Percentiles rank a stretch among this genome's conserved stretches.
Evolutionary conservation across 2,888 invertebrate species (phyloP).

Genomic region (Asteroscopus sphinx): DNA sequence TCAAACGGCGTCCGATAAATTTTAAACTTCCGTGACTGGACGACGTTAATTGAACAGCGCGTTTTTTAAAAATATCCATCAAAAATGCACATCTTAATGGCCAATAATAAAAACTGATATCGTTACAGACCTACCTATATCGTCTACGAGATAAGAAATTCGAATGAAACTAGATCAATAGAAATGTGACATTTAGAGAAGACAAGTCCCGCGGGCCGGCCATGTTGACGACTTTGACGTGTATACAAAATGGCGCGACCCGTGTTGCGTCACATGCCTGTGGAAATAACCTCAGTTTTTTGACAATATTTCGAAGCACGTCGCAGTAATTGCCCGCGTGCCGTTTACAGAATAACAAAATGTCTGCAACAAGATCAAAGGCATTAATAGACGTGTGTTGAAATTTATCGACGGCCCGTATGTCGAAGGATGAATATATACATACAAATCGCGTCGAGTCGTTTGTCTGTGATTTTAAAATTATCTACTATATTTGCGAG

Average conservation of each 20-base stretch:
- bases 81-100: slow-evolving; percentile 87
- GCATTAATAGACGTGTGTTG: slow-evolving; percentile 85
- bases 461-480: slow-evolving; percentile 54
- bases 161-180: slow-evolving; percentile 72
- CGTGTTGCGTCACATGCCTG: slow-evolving; percentile 61
- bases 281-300: slow-evolving; percentile 77
- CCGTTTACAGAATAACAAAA: slow-evolving; percentile 84
- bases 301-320: slow-evolving; percentile 83
- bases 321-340: slow-evolving; percentile 83
- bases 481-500: slow-evolving; percentile 56
- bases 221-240: slow-evolving; percentile 70
- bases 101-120: slow-evolving; percentile 78
- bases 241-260: slow-evolving; percentile 74
- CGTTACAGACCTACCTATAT: slow-evolving; percentile 75
- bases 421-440: slow-evolving; percentile 79
- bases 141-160: slow-evolving; percentile 68
- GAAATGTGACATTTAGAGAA: slow-evolving; percentile 60
- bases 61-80: slow-evolving; percentile 82
- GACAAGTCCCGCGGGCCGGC: slow-evolving; percentile 49
- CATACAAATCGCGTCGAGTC: slow-evolving; percentile 66
- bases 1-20: slow-evolving; percentile 80
- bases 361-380: slow-evolving; percentile 85
- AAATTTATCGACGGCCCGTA: slow-evolving; percentile 83
- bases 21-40: slow-evolving; percentile 84
- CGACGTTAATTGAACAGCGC: slow-evolving; percentile 81